Evolutionary conservation across 2,888 invertebrate genomes (phyloP).

Genomic region (Oligia fasciuncula): DNA sequence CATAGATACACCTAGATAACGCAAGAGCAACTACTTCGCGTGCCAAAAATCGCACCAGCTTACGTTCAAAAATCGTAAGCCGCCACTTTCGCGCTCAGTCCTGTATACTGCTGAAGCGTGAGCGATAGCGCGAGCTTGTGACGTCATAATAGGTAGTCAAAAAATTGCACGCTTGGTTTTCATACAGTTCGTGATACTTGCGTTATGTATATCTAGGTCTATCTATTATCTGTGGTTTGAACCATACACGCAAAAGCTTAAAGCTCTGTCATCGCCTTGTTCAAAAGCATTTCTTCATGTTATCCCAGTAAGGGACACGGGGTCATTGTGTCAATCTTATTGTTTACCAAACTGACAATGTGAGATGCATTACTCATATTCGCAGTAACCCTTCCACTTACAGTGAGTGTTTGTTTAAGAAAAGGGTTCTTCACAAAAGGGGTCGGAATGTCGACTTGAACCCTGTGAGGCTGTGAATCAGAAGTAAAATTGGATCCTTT

Average conservation of each 20-base stretch:
- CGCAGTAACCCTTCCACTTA: slow-evolving; percentile 49
- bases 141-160: too few species aligned
- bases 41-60: too few species aligned
- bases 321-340: slow-evolving; percentile 46
- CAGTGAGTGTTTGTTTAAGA: slow-evolving; percentile 52
- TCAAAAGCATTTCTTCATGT: neutral
- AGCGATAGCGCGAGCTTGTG: too few species aligned
- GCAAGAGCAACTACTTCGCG: too few species aligned
- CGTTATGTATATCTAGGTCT: too few species aligned
- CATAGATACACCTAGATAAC: too few species aligned
- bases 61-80: too few species aligned
- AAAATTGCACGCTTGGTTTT: too few species aligned
- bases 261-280: neutral
- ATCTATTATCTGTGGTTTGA: neutral
- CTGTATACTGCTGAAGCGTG: too few species aligned
- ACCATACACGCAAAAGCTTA: neutral
- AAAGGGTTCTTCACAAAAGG: slow-evolving; percentile 46
- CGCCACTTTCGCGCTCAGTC: too few species aligned
- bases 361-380: slow-evolving; percentile 52
- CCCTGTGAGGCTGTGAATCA: slow-evolving; percentile 8
- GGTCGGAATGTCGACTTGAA: slow-evolving; percentile 4
- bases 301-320: neutral
- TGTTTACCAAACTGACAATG: slow-evolving; percentile 48
- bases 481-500: neutral
- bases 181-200: too few species aligned